phyloP scores from a whole-genome alignment of 2,797 vertebrate species.

The Sylvia borin region DNA sequence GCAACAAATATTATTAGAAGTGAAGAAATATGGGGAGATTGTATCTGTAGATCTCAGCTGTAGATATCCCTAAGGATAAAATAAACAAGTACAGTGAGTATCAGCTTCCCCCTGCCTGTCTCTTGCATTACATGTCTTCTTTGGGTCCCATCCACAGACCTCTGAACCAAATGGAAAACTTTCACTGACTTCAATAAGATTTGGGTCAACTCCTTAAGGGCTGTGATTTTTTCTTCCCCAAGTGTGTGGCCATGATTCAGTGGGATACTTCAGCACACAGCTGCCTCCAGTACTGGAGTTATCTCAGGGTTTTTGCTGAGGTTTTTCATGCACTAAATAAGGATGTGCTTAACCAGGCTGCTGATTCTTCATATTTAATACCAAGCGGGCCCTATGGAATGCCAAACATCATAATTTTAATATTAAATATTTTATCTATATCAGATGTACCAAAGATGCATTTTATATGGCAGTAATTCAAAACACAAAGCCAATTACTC shows the following conservation, averaged over 20 bases:
- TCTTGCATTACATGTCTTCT: neutral
- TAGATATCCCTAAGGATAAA: neutral
- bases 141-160: neutral
- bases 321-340: neutral
- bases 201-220: neutral
- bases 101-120: neutral
- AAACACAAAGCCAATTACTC: neutral
- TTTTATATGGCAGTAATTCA: neutral
- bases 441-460: neutral
- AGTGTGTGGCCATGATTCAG: neutral
- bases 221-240: neutral
- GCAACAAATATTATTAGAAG: neutral
- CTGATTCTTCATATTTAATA: neutral
- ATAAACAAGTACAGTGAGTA: neutral
- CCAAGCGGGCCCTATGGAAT: neutral
- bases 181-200: neutral
- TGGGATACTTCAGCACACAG: neutral
- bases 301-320: neutral
- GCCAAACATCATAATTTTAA: neutral
- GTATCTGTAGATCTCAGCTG: neutral
- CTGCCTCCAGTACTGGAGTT: neutral
- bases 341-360: neutral
- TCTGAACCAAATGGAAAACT: neutral
- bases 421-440: neutral
- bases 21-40: neutral